Evolutionary conservation across 2,797 vertebrate species (phyloP), one percentile per base, ranked within the genome.

Genomic region (Chrysocyon brachyurus): DNA sequence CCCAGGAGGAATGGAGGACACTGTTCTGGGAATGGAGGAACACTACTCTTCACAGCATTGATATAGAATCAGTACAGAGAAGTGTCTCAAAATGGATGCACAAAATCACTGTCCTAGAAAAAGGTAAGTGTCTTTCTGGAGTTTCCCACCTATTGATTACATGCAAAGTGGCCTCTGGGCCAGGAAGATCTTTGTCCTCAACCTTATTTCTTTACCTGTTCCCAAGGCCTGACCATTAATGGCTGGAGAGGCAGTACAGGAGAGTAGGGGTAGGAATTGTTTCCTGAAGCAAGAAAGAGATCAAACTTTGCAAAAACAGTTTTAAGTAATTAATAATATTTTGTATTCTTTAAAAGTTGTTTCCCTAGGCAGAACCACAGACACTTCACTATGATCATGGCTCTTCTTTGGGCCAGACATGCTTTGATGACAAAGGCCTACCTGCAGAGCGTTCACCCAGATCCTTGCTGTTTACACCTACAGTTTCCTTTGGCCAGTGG

Each of bases 11-110:
- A 16, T 99, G 98, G 98, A 33, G 33, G 0, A 88, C 24, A 1
- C 82, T 98, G 72, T 98, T 97, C 21, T 21, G 56, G 36, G 87
- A 87, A 19, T 99, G 98, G 98, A 98, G 94, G 33, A 54, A 54
- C 1, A 97, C 97, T 2, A 64, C 97, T 56, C 98, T 99, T 68
- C 96, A 97, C 17, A 96, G 49, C 54, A 94, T 99, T 49, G 98
- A 99, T 12, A 87, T 97, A 12, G 98, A 99, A 7, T 75, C 95
- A 6, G 96, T 98, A 22, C 98, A 98, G 85, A 98, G 92, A 77
- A 97, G 93, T 1, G 98, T 99, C 77, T 98, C 96, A 46, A 97
- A 98, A 52, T 98, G 98, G 97, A 98, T 98, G 70, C 97, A 98
- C 6, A 98, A 97, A 6, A 93, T 98, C 75, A 91, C 91, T 8